Base-by-base conservation (phyloP, 2,113 vertebrate genomes). In the Indicator indicator region DNA sequence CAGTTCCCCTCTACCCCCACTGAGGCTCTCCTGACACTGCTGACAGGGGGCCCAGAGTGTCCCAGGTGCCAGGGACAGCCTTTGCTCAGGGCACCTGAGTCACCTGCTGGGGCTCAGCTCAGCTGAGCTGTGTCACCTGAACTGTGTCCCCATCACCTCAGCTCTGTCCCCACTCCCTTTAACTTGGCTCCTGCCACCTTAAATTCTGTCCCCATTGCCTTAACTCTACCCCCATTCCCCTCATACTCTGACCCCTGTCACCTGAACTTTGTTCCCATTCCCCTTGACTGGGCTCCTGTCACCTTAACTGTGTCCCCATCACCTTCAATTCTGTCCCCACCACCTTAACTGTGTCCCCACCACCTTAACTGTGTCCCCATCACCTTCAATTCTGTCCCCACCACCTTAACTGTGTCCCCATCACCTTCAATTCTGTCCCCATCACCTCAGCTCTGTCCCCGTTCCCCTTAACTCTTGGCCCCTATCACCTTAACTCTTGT, bases 1-100 rank as follows among this genome's bases (percentile, higher is more conserved):
- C 14, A 1, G 12, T 38, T 65, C 27, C 54, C 9, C 44, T 33
- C 48, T 60, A 17, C 82, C 71, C 0, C 0, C 0, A 0, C 1
- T 4, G 1, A 38, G 3, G 0, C 30, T 5, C n/a, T n/a, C 24
- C n/a, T 13, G 19, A 9, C 1, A 0, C 16, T 23, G 55, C 48
- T 17, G 18, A 10, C 9, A 5, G 81, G 32, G 42, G 26, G 5
- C 5, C 11, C 5, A 1, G 17, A 6, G 55, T 4, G 14, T 16
- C 55, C 2, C 0, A 62, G 63, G 21, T 10, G 15, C 18, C 18
- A 2, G 15, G 30, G 33, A 27, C 17, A 42, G 46, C 56, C 64
- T 76, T 50, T 16, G 18, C 58, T 30, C 16, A 36, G 2, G 20
- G 58, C 19, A 38, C 27, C 52, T 2, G 2, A 8, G 8, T 60